phyloP scores from a whole-genome alignment of 2,888 invertebrate species.

The Stramonita haemastoma region DNA sequence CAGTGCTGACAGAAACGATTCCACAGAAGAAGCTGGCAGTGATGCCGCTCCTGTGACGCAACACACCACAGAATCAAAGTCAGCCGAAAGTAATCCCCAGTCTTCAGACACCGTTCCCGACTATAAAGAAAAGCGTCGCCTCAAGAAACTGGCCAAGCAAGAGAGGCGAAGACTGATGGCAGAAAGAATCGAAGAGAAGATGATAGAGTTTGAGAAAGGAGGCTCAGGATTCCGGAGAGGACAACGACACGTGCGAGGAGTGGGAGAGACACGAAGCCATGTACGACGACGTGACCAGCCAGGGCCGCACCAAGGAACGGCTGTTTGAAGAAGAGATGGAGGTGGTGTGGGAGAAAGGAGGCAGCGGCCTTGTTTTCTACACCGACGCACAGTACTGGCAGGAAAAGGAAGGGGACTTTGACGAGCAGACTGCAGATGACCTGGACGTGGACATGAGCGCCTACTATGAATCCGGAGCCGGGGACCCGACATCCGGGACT shows the following conservation, averaged over 20 bases:
- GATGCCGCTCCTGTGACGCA: neutral
- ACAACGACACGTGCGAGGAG: slow-evolving; percentile 75
- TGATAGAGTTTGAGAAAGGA: slow-evolving; percentile 54
- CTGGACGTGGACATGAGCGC: slow-evolving; percentile 81
- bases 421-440: slow-evolving; percentile 81
- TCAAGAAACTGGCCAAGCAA: slow-evolving; percentile 36
- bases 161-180: slow-evolving; percentile 53
- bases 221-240: slow-evolving; percentile 18
- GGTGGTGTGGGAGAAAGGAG: slow-evolving; percentile 82
- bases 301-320: slow-evolving; percentile 79
- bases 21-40: neutral
- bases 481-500: slow-evolving; percentile 80
- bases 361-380: slow-evolving; percentile 81
- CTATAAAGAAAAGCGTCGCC: slow-evolving; percentile 48
- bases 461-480: slow-evolving; percentile 78
- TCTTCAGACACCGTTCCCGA: neutral
- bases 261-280: slow-evolving; percentile 80
- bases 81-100: neutral
- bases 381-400: slow-evolving; percentile 81
- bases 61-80: neutral
- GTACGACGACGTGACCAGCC: slow-evolving; percentile 79
- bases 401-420: slow-evolving; percentile 79
- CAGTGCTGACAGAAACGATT: neutral
- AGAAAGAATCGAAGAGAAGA: slow-evolving; percentile 68
- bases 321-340: slow-evolving; percentile 78